Evolutionary conservation across 1,140 invertebrate genomes (phyloP), one percentile per base, ranked within the genome.

Genomic region (Neodiprion lecontei): DNA sequence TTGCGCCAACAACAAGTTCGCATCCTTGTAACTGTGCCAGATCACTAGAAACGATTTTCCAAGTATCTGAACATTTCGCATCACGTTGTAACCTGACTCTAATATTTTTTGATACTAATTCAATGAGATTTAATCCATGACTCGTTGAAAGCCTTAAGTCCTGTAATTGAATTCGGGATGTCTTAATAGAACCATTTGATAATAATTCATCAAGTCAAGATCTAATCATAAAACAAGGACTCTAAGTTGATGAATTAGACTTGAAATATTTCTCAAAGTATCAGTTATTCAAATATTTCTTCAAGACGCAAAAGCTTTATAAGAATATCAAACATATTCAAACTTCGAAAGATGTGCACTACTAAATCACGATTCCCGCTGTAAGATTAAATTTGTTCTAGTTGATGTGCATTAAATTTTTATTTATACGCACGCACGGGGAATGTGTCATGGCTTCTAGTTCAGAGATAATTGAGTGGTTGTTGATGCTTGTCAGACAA

Each of bases 1-100:
- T 9, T 73, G 84, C 83, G 11, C 74, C 81, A 67, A 83, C 75
- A 17, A 80, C 77, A 0, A 72, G 23, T 47, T 77, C 75, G 74
- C 80, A 79, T 9, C 12, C 14, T 53, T 81, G 68, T 48, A 82
- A 74, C 48, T 82, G 76, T 8, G 86, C 85, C 70, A 88, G 78
- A 78, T 88, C 84, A 2, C 84, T 85, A 50, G 83, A 74, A 28
- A 86, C 10, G 8, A 88, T 70, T 79, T 79, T 82, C 87, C 87
- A 88, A 3, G 76, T 72, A 74, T 53, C 69, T n/a, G 48, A 69
- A 66, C 11, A 53, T 17, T n/a, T n/a, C 4, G 73, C 75, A 61
- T 73, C 71, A 71, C 74, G 80, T 74, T 79, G 66, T 9, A 84
- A 72, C 50, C 40, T 75, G 14, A 84, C 21, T 65, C 68, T 74